phyloP scores from a whole-genome alignment of 2,113 vertebrate genomes.

The Piprites chloris region DNA sequence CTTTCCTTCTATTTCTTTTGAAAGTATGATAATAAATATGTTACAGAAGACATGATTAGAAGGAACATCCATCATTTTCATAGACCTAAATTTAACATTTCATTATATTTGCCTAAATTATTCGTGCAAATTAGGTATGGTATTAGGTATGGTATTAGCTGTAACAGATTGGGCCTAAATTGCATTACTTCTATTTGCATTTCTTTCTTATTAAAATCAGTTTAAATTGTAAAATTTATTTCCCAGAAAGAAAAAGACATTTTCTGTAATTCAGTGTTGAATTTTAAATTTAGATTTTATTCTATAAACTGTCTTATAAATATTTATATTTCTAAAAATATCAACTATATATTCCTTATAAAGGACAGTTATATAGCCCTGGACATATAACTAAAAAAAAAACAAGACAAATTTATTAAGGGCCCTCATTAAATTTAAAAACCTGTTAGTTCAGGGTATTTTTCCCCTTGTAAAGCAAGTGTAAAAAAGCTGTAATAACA shows the following conservation, averaged over 20 bases:
- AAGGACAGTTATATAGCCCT: background rate
- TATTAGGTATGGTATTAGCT: background rate
- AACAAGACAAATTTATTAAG: background rate
- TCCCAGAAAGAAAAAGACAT: background rate
- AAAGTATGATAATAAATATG: background rate
- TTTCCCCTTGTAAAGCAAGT: background rate
- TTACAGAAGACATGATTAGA: background rate
- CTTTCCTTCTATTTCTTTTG: background rate
- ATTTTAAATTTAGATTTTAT: background rate
- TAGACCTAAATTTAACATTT: background rate
- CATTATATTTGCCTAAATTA: background rate
- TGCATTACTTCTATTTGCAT: background rate
- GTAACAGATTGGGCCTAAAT: background rate
- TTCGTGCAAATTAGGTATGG: background rate
- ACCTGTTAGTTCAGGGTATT: rapidly evolving
- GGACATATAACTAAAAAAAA: background rate
- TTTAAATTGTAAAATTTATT: background rate
- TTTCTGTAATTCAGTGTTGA: background rate
- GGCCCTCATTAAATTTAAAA: background rate
- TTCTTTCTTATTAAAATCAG: background rate
- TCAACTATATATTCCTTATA: background rate
- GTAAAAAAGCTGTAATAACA: background rate
- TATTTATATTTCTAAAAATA: background rate
- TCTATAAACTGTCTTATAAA: background rate
- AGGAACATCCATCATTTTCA: background rate